Base-by-base conservation (phyloP, 2,888 invertebrate genomes). In the Tribolium freemani region DNA sequence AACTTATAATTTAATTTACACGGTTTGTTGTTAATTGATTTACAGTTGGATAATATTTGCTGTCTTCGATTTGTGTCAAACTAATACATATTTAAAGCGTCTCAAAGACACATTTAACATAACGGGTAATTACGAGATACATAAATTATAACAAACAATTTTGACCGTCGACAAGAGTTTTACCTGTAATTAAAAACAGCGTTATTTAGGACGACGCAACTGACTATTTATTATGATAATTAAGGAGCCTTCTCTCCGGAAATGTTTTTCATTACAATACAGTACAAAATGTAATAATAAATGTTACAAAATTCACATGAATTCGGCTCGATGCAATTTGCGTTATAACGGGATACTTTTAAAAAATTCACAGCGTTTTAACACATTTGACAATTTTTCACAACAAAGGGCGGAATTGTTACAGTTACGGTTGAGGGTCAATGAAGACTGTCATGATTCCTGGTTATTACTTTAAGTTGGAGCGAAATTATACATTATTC, bases 121-220 rank as follows among this genome's bases (percentile, higher is more conserved):
- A 46, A n/a, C 16, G 11, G 71, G 73, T 78, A 78, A 80, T 79
- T 80, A 79, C 74, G 78, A 72, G 68, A 69, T 77, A 76, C 76
- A 75, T 77, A 78, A 79, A 78, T 79, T 80, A 79, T 77, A 76
- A 77, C 76, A 76, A 78, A 79, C 77, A 72, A 16, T 75, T 76
- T 74, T 75, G 76, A 76, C 78, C 77, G 74, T 76, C 79, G 70
- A 75, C 79, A 76, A 78, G 76, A 72, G 72, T 72, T 70, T 58
- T 72, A 74, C 76, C 76, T 79, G 78, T 79, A 81, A 81, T 81
- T 81, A 81, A 81, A 81, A 79, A 75, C 71, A 75, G 75, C 73
- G 72, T 76, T 72, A 71, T 74, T 71, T 64, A 71, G 48, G 57
- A 50, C 30, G 57, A 50, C 30, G 58, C 69, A 71, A 69, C 67